Evolutionary conservation across 2,888 invertebrate genomes (phyloP), one percentile per base, ranked within the genome.

Genomic region (Elgonia sp.): DNA sequence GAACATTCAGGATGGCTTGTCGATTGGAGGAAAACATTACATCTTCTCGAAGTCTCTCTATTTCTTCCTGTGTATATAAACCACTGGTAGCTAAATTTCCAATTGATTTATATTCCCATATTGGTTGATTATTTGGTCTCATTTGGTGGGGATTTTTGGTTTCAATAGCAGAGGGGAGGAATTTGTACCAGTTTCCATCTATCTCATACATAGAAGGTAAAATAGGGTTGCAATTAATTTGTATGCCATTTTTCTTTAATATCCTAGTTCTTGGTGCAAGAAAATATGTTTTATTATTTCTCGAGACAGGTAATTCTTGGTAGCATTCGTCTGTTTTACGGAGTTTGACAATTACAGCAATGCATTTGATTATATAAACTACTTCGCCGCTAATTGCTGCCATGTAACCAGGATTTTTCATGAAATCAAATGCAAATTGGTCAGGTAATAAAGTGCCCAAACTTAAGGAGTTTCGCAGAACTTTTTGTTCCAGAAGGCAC

Each of bases 191-290:
- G n/a, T n/a, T n/a, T n/a, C n/a, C n/a, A n/a, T n/a, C n/a, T n/a
- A n/a, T n/a, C n/a, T n/a, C n/a, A 70, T 10, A 70, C 55, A 70
- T 53, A 0, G 70, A 55, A 2, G 70, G 55, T 9, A 70, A n/a
- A 18, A 70, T 70, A 2, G 70, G 70, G 16, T 55, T 70, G 18
- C 70, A 70, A 39, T n/a, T 70, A 1, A 70, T 70, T 39, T 70
- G 53, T 18, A 42, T 55, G 6, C 53, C 70, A 37, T 39, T n/a
- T n/a, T 70, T 9, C n/a, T n/a, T n/a, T n/a, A n/a, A n/a, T n/a
- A n/a, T n/a, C n/a, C n/a, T n/a, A n/a, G n/a, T n/a, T n/a, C 70
- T 29, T 0, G 70, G 70, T 3, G 70, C 55, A 0, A 70, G 10
- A 39, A 70, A 70, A 55, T 53, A 55, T 9, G n/a, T 6, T 18